Evolutionary conservation across 2,797 vertebrate genomes (phyloP), one percentile per base, ranked within the genome.

Genomic region (Micromesistius poutassou): DNA sequence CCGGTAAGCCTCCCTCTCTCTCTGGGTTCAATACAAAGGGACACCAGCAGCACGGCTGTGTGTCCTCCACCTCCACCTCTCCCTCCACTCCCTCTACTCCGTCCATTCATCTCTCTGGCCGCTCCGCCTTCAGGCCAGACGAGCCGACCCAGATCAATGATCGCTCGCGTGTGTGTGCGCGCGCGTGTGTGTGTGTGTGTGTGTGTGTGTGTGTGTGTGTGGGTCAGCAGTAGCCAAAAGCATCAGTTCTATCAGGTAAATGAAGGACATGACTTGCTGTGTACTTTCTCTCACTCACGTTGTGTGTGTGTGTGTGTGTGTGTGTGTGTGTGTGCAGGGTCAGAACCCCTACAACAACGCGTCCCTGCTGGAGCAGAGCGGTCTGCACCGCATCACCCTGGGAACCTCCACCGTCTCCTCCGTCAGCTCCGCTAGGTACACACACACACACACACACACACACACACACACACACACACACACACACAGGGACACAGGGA

Each of bases 351-450:
- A 97, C 88, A 98, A 98, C 88, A 97, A 97, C 71, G 95, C 97
- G 0, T 97, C 98, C 0, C 93, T 99, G 79, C 94, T 99, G 83
- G 98, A 99, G 89, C 98, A 99, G 94, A 99, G 98, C 0, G 97
- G 97, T 55, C 95, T 99, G 71, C 98, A 99, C 85, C 96, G 97
- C 76, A 99, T 99, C 93, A 99, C 97, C 8, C 92, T 99, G 74
- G 98, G 98, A 13, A 96, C 96, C 66, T 99, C 98, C 85, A 99
- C 97, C 0, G 91, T 99, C 89, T 99, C 98, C 0, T 99, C 98
- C 0, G 98, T 99, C 92, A 99, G 98, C 95, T 99, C 97, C 0
- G 96, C 96, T 76, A 96, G 97, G 93, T 99, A 85, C 4, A 31
- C 25, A 14, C 12, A 76, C 71, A 77, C 89, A 88, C 75, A 92